Percentiles rank a stretch among this genome's conserved stretches.
Conservation (phyloP, 2,113 vertebrate species). For the Pseudopipra pipra region DNA sequence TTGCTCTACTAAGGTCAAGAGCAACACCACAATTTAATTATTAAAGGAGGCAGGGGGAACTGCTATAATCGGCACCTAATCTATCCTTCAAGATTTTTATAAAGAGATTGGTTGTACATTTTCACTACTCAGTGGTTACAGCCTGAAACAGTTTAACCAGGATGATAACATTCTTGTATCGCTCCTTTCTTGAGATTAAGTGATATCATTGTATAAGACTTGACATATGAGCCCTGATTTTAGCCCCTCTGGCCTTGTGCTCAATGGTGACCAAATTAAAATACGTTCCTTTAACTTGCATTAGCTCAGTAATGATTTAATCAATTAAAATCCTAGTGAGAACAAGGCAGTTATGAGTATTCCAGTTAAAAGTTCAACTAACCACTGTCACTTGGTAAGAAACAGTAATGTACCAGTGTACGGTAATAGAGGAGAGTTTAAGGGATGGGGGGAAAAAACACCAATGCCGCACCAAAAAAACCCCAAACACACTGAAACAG, state of each 20-base stretch:
- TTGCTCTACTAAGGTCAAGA: neutral
- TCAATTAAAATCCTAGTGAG: neutral
- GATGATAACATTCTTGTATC: neutral
- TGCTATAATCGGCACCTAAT: neutral
- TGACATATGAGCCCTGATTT: neutral
- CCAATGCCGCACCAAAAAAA: neutral
- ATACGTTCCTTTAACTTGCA: neutral
- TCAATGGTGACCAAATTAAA: neutral
- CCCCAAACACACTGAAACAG: neutral
- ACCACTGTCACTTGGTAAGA: neutral
- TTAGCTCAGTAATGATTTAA: neutral
- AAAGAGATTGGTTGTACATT: neutral
- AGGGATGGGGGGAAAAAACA: neutral
- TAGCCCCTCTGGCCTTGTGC: neutral
- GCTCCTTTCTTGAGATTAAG: neutral
- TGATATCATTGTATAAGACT: accelerated
- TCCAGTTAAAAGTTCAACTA: neutral
- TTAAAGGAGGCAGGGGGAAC: neutral
- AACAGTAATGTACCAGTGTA: neutral
- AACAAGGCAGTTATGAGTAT: neutral
- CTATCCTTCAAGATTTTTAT: neutral
- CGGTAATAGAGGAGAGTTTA: neutral
- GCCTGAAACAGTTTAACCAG: neutral
- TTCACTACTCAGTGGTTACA: neutral
- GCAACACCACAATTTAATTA: neutral